Conservation (phyloP, 1,140 invertebrate species). For the Musca vetustissima region DNA sequence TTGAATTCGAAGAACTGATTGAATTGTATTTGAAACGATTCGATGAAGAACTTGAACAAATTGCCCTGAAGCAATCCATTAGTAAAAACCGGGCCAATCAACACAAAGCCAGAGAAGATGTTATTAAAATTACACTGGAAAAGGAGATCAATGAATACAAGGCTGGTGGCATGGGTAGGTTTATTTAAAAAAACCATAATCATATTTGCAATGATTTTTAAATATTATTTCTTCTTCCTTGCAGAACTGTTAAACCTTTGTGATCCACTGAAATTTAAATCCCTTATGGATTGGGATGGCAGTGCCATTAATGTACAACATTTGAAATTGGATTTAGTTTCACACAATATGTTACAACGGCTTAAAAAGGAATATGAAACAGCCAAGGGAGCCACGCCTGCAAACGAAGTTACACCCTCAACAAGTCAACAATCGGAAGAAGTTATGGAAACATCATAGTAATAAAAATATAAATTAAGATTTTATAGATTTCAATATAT, state of each 20-base stretch:
- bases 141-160: conserved; percentile 70
- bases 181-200: conserved; percentile 12
- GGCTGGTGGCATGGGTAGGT: conserved; percentile 69
- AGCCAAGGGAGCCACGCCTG: background rate
- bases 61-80: conserved; percentile 72
- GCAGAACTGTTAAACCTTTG: conserved; percentile 54
- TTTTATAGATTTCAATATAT: conserved; percentile 11
- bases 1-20: conserved; percentile 63
- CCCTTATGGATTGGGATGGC: conserved; percentile 50
- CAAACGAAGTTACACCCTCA: background rate
- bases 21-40: conserved; percentile 62
- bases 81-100: conserved; percentile 67
- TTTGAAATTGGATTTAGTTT: conserved; percentile 51
- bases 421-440: background rate
- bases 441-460: conserved; percentile 13
- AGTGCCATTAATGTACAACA: conserved; percentile 52
- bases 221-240: too few relatives aligned
- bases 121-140: conserved; percentile 71
- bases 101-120: conserved; percentile 73
- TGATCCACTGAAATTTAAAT: conserved; percentile 47
- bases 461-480: conserved; percentile 5
- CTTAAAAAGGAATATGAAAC: conserved; percentile 32
- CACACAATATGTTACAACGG: conserved; percentile 43
- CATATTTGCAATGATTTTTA: background rate
- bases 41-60: conserved; percentile 76